Base-by-base conservation (phyloP, 2,113 vertebrate species). In the Orthonyx spaldingii region DNA sequence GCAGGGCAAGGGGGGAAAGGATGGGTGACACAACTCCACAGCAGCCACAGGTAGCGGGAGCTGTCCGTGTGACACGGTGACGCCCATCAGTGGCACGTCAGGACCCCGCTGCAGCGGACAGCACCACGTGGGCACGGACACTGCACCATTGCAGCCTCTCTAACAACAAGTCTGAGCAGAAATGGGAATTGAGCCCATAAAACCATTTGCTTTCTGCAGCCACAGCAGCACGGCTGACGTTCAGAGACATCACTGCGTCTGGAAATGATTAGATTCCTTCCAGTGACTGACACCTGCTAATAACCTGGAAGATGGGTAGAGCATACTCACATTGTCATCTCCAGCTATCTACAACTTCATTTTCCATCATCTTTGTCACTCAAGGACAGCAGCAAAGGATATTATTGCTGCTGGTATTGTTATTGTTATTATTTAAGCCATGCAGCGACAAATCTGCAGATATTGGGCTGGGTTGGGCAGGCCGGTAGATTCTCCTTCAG, bases 341-440 rank as follows among this genome's bases (percentile, higher is more conserved):
- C 68, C 77, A 95, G 91, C 96, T 96, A 97, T 97, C 97, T 97
- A 94, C 77, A 96, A 87, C 94, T 98, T 97, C 96, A 94, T 97
- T 97, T 98, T 97, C 97, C 96, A 97, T 97, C 97, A 98, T 88
- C 65, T 84, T 96, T 97, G 97, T 96, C 96, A 96, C 91, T 97
- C 96, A 97, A 97, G 97, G 97, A 97, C 96, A 93, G 90, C 60
- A 89, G 93, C 76, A 93, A 96, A 98, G 97, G 96, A 93, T 97
- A 92, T 96, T 94, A 94, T 90, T 93, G 80, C 96, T 84, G 60
- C 93, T 92, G 82, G 96, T 92, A 97, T 96, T 97, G 90, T 94
- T 97, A 93, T 80, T 95, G 92, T 93, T 86, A 94, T 95, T 96
- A 96, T 91, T 97, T 95, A 92, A 97, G 91, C 92, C 89, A 35